Evolutionary conservation across 1,140 invertebrate genomes (phyloP).

Genomic region (Globodera rostochiensis): DNA sequence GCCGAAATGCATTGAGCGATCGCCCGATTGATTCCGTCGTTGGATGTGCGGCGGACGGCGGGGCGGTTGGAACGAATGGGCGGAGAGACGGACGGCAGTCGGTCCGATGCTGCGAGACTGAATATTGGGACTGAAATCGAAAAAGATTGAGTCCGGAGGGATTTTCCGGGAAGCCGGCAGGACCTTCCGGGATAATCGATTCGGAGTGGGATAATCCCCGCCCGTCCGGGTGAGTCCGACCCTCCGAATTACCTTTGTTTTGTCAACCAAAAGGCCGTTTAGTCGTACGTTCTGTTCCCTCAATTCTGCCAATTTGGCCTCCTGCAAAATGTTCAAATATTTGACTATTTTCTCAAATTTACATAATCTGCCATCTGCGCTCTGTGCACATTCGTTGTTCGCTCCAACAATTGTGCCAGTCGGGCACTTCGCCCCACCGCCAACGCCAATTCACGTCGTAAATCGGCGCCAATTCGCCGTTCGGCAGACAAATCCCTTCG

Average conservation of each 20-base stretch:
- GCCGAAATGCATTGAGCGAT: background rate
- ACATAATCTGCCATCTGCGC: slow-evolving; percentile 40
- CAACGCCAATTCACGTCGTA: slow-evolving; percentile 33
- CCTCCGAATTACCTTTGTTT: background rate
- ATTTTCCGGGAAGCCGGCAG: too few relatives aligned
- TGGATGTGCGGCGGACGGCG: background rate
- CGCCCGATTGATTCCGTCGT: background rate
- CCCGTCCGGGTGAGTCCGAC: background rate
- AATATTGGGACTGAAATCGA: background rate
- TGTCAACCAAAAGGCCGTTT: background rate
- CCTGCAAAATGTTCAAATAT: slow-evolving; percentile 1
- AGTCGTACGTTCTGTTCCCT: background rate
- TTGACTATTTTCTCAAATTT: slow-evolving; percentile 14
- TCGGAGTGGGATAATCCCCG: background rate
- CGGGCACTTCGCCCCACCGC: slow-evolving; percentile 25
- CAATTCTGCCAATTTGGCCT: slow-evolving; percentile 12
- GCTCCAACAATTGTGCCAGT: slow-evolving; percentile 39
- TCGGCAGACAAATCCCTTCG: slow-evolving; percentile 6
- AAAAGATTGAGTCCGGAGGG: background rate
- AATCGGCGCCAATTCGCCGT: slow-evolving; percentile 23
- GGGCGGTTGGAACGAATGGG: background rate
- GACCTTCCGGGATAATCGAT: too few relatives aligned
- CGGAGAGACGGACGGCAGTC: background rate
- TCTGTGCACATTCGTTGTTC: slow-evolving; percentile 45
- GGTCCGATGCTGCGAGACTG: slow-evolving; percentile 6